These are phyloP conservation scores for Ferrisia virgata DNA, from an alignment of 2,888 invertebrate genomes.

Conservation along the genomic window DNA sequence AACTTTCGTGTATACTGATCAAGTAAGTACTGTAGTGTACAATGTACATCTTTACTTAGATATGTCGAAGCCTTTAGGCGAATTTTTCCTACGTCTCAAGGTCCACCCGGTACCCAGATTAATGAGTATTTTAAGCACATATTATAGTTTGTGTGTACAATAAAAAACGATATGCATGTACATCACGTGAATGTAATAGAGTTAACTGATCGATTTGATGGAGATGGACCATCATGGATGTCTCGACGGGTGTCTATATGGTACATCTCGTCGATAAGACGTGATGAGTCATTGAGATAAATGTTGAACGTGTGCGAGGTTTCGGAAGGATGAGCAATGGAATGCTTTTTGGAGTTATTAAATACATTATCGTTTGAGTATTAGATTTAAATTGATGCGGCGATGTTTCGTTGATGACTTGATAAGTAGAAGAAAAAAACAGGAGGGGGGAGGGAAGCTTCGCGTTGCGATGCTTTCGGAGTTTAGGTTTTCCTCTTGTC, in stretches of 20 bases:
- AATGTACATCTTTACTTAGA: too few relatives aligned
- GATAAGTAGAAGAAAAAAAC: too few relatives aligned
- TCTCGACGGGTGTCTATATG: neutral
- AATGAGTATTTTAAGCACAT: neutral
- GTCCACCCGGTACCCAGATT: neutral
- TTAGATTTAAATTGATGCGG: neutral
- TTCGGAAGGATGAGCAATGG: neutral
- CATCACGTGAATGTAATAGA: too few relatives aligned
- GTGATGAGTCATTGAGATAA: neutral
- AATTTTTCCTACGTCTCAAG: neutral
- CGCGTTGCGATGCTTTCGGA: too few relatives aligned
- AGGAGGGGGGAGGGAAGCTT: too few relatives aligned
- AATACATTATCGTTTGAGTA: neutral
- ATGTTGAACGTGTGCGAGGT: neutral
- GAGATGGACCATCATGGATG: neutral
- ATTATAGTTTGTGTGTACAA: too few relatives aligned
- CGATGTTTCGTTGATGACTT: neutral
- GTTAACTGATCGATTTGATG: neutral
- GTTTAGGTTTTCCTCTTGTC: too few relatives aligned
- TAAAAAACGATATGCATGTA: too few relatives aligned
- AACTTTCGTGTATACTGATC: slow-evolving; percentile 90
- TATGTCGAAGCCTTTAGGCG: neutral
- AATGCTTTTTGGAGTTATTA: neutral
- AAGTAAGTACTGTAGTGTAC: slow-evolving; percentile 54
- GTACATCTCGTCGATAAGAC: neutral